Base-by-base conservation (phyloP, 2,113 vertebrate genomes). In the Oxygymnocypris stewartii region DNA sequence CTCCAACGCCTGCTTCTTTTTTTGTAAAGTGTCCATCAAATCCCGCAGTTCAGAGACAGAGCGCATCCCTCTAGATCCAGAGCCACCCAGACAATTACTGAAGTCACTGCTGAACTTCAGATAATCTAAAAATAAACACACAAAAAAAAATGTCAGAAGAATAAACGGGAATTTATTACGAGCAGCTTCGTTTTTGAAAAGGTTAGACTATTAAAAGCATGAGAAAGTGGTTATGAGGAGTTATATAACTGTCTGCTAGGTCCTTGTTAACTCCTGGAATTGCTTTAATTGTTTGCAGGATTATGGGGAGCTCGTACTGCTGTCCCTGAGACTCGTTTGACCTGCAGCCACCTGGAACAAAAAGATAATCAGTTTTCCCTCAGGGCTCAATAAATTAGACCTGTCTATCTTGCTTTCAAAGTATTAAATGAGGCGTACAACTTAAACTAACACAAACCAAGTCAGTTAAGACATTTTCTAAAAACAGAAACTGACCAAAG, bases 11-110 rank as follows among this genome's bases (percentile, higher is more conserved):
- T 96, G 95, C 92, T 98, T 99, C 92, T 96, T 97, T 0, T 94
- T 94, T 91, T 94, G 96, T 90, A 97, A 92, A 67, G 94, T 97
- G 93, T 98, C 97, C 96, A 97, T 97, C 93, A 96, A 92, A 90
- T 96, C 95, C 61, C 95, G 95, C n/a, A 97, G 94, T 90, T 96
- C 94, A 0, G 94, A 95, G 79, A 94, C 94, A 0, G 94, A 95
- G 23, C 95, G 92, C 93, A 94, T 94, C 2, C 94, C 94, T 65
- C 94, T 85, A 0, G 92, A 86, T 35, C 92, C 92, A 78, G 79
- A 93, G 87, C 92, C 93, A 77, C 93, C 95, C 74, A 94, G 91
- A 0, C 91, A 91, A 89, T 94, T 94, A 91, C 92, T 95, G 54
- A 93, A 96, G 87, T 97, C 96, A 80, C 95, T 96, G 95, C 97